Percentiles rank a stretch among this genome's conserved stretches.
phyloP scores from a whole-genome alignment of 2,797 vertebrate species.

The Megalops cyprinoides region DNA sequence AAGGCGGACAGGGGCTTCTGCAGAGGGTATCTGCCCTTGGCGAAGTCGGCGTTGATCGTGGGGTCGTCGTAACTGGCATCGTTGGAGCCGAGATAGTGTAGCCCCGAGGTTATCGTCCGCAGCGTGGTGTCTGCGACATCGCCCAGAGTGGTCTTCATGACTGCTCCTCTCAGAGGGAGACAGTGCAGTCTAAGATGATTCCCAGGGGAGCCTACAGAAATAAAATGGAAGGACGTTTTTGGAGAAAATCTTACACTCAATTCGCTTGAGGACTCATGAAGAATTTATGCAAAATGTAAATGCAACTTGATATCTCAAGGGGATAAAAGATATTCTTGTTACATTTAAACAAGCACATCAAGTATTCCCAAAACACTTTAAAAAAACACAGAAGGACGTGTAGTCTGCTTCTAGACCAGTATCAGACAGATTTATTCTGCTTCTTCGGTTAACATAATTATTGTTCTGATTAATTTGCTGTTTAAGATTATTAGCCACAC shows the following conservation, averaged over 20 bases:
- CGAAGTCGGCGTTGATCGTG: slow-evolving; percentile 66
- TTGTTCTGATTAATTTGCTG: too few species aligned
- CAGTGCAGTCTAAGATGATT: slow-evolving; percentile 61
- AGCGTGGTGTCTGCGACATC: slow-evolving; percentile 98
- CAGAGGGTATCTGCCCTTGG: slow-evolving; percentile 74
- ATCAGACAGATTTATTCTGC: too few species aligned
- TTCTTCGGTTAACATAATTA: too few species aligned
- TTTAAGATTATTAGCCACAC: too few species aligned
- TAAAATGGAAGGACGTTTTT: slow-evolving; percentile 54
- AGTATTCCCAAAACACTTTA: neutral
- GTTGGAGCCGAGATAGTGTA: slow-evolving; percentile 91
- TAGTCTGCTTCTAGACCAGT: too few species aligned
- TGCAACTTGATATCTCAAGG: neutral
- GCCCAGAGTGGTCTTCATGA: slow-evolving; percentile 97
- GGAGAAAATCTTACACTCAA: slow-evolving; percentile 17
- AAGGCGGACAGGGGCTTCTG: slow-evolving; percentile 94
- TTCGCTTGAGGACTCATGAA: neutral
- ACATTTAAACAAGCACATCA: neutral
- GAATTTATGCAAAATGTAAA: neutral
- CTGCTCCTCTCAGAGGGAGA: slow-evolving; percentile 61
- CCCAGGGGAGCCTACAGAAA: slow-evolving; percentile 65
- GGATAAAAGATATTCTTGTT: neutral
- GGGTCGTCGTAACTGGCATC: slow-evolving; percentile 86
- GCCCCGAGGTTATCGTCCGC: slow-evolving; percentile 96
- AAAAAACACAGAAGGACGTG: too few species aligned